These are phyloP conservation scores for Byasa hedistus DNA, from an alignment of 2,888 invertebrate genomes.

Conservation along the genomic window DNA sequence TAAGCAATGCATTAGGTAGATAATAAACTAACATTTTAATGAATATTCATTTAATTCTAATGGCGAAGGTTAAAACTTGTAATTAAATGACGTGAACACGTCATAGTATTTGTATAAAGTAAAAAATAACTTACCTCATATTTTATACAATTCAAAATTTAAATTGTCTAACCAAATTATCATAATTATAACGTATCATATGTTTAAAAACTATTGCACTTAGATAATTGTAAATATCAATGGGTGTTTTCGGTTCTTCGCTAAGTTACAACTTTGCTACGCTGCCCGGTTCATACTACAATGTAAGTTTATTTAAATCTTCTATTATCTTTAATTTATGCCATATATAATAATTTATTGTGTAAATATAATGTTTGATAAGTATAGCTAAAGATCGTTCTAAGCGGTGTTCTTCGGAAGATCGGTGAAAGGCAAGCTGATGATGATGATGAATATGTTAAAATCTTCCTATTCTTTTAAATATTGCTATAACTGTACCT, in stretches of 20 bases:
- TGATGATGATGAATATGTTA: no score
- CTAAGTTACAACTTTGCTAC: neutral
- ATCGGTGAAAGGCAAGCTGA: no score
- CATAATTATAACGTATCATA: neutral
- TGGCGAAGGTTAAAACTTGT: no score
- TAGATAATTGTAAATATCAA: neutral
- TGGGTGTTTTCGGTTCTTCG: neutral
- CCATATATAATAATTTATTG: neutral
- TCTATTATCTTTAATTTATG: neutral
- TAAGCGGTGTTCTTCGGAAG: no score
- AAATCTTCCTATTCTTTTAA: neutral
- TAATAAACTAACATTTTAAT: no score
- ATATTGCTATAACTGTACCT: no score
- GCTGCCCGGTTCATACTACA: neutral
- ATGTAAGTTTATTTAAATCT: neutral
- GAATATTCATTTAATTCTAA: no score
- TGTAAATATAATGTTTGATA: neutral
- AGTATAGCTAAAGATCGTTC: neutral
- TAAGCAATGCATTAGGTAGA: no score
- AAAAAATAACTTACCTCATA: no score
- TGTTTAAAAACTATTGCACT: neutral
- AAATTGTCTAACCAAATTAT: neutral
- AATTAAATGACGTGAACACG: no score
- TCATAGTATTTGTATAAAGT: no score
- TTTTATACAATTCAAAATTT: neutral